phyloP scores from a whole-genome alignment of 2,888 invertebrate species.

The Tipula lateralis region DNA sequence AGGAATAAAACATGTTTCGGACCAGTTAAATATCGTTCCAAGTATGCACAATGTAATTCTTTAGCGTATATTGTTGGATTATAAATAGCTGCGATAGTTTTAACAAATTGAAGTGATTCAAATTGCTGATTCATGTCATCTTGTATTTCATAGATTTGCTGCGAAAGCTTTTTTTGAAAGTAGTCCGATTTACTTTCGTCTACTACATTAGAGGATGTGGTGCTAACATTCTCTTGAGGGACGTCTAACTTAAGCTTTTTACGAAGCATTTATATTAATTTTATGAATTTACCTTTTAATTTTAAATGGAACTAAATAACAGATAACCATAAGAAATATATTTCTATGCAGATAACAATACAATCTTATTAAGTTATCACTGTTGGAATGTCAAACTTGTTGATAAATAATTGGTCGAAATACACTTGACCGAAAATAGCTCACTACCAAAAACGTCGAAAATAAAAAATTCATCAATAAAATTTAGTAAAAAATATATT shows the following conservation, averaged over 20 bases:
- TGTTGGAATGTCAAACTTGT: no score
- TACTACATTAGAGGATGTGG: no score
- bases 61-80: slow-evolving; percentile 84
- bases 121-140: neutral
- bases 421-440: no score
- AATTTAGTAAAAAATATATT: neutral
- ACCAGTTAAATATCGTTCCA: slow-evolving; percentile 63
- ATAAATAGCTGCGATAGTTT: slow-evolving; percentile 54
- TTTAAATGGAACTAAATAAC: neutral
- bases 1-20: slow-evolving; percentile 72
- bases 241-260: slow-evolving; percentile 27
- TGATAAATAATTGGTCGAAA: no score
- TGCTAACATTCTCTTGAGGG: neutral
- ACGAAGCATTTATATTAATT: slow-evolving; percentile 15
- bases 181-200: neutral
- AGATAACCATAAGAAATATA: no score
- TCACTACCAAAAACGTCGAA: no score
- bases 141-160: neutral
- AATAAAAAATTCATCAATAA: neutral
- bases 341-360: no score
- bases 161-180: neutral
- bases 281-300: neutral
- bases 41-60: slow-evolving; percentile 69
- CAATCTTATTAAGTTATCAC: no score
- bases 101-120: neutral